Conservation (phyloP, 2,797 vertebrate species). For the Psittacula echo region DNA sequence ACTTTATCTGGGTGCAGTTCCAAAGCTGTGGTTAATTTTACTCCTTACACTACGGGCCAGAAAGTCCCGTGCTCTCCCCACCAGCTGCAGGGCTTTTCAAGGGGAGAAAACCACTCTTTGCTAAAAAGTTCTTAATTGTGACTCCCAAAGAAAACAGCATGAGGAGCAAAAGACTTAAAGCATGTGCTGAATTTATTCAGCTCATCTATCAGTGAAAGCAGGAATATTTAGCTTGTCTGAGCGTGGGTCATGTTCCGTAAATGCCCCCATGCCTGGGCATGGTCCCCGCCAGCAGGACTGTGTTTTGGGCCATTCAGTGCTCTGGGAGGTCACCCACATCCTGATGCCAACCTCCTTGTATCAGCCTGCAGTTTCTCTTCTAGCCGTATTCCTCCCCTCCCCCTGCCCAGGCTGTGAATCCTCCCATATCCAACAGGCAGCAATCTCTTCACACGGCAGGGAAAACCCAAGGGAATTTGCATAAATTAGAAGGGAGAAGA, state of each 20-base stretch:
- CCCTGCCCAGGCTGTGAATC: background rate
- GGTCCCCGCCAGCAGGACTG: background rate
- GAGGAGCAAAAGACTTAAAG: background rate
- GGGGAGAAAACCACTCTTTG: rapidly evolving
- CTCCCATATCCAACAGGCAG: background rate
- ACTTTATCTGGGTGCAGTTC: background rate
- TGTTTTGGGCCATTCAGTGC: background rate
- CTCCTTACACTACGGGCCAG: background rate
- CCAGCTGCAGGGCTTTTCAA: background rate
- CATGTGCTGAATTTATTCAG: background rate
- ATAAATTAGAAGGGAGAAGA: constrained; percentile 49
- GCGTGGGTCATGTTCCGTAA: background rate
- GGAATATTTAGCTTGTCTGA: background rate
- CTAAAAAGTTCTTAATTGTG: background rate
- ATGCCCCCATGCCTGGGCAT: background rate
- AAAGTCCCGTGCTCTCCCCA: background rate
- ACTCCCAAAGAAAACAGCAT: background rate
- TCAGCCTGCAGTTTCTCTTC: background rate
- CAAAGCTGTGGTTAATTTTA: background rate
- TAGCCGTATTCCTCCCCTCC: background rate
- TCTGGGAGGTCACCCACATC: background rate
- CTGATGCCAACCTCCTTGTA: background rate
- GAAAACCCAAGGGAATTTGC: constrained; percentile 50
- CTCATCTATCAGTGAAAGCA: background rate
- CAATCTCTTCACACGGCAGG: constrained; percentile 21